Evolutionary conservation across 2,113 vertebrate species (phyloP), one percentile per base, ranked within the genome.

Genomic region (Boulengeromyrus knoepffleri): DNA sequence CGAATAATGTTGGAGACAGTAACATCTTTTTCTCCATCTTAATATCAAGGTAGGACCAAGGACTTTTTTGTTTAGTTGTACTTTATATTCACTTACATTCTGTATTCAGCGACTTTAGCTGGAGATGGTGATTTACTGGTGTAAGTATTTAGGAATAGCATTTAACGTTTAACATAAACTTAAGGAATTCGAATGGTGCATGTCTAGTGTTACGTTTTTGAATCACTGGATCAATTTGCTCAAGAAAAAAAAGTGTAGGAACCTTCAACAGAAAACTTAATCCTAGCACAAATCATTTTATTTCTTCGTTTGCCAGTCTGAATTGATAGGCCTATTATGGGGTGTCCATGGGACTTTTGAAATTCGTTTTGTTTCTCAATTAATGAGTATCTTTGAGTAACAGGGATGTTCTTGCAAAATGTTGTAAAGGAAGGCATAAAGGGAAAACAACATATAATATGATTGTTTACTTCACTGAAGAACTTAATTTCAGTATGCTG

Each of bases 291-390:
- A 5, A 77, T 15, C 70, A 39, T 74, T 74, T 15, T 39, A 77
- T 31, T 77, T 39, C 12, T 77, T 77, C 3, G 10, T 77, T 77
- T 77, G 80, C 91, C 19, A 77, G 92, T 93, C 92, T 93, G 93
- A 92, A 91, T 88, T 92, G 92, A 93, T 94, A 46, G 13, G 17
- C 36, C 21, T 47, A 12, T 42, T 47, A 21, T 47, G 39, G 21
- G 39, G 83, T 85, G 19, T 21, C 39, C 0, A 13, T 47, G 39
- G 17, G 83, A 46, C 17, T 62, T 84, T 84, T 85, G 42, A 47
- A 45, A 85, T 24, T 47, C 36, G 10, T 85, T 84, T 77, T 39
- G 70, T 13, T 77, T 77, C 15, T 39, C 15, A 77, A 77, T 31
- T 77, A 36, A 77, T 77, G 31, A 31, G 15, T 77, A 77, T 77